A percentile compares a stretch with the other conserved stretches of the same genome.
phyloP scores from a whole-genome alignment of 2,888 invertebrate genomes.

The Miltochrista miniata region DNA sequence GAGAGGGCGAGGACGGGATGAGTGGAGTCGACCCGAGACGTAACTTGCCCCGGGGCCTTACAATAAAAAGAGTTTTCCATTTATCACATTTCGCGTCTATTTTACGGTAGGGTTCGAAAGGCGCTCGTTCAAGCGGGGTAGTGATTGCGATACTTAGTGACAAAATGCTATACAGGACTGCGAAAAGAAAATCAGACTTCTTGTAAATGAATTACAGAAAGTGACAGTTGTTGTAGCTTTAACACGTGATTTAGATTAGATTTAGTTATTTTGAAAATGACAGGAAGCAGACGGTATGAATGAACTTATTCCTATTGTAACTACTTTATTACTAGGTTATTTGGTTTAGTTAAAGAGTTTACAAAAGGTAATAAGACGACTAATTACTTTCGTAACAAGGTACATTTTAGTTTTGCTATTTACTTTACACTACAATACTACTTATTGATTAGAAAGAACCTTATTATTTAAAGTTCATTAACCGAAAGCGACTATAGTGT shows the following conservation, averaged over 20 bases:
- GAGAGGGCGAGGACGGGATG: conserved; percentile 59
- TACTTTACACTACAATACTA: too few species aligned
- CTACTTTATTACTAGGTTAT: too few species aligned
- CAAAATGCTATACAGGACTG: conserved; percentile 64
- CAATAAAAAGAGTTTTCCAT: conserved; percentile 82
- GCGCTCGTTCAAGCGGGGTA: conserved; percentile 64
- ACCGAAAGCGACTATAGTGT: too few species aligned
- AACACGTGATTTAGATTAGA: neutral
- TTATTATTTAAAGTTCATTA: too few species aligned
- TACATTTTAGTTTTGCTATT: too few species aligned
- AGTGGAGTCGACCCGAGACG: conserved; percentile 70
- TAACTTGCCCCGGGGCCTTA: conserved; percentile 70
- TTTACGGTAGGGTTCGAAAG: conserved; percentile 79
- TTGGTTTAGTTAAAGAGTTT: too few species aligned
- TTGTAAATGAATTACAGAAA: conserved; percentile 61
- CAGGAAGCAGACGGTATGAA: neutral
- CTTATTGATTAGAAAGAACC: too few species aligned
- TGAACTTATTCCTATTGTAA: too few species aligned
- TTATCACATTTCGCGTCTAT: conserved; percentile 83
- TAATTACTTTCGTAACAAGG: too few species aligned
- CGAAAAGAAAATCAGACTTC: conserved; percentile 75
- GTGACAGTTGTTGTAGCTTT: too few species aligned
- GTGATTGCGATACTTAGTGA: conserved; percentile 66
- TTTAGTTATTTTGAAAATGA: neutral
- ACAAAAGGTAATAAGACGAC: too few species aligned